Conservation (phyloP, 2,888 invertebrate species). For the Eupithecia subfuscata region DNA sequence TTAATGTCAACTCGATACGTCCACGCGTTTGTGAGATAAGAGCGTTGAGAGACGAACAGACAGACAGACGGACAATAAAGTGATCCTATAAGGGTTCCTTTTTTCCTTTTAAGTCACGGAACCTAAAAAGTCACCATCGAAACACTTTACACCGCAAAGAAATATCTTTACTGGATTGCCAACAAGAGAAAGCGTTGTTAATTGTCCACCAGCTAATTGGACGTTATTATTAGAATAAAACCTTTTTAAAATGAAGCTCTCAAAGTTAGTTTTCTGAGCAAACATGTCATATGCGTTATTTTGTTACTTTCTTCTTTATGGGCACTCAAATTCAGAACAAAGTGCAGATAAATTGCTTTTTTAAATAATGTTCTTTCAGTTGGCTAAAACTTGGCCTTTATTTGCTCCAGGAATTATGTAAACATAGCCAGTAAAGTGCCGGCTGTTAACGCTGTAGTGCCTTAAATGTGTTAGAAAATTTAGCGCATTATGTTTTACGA, state of each 20-base stretch:
- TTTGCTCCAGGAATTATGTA: not conserved
- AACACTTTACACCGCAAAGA: not conserved
- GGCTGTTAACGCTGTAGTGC: not conserved
- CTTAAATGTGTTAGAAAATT: slow-evolving; percentile 2
- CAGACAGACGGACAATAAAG: too few relatives aligned
- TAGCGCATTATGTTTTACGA: slow-evolving; percentile 43
- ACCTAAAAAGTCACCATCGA: not conserved
- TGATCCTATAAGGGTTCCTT: too few relatives aligned
- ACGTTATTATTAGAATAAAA: not conserved
- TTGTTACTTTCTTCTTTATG: not conserved
- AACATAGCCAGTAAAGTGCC: slow-evolving; percentile 2
- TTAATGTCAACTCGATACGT: too few relatives aligned
- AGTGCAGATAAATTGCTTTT: not conserved
- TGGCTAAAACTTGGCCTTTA: not conserved
- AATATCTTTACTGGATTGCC: not conserved
- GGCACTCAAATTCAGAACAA: not conserved
- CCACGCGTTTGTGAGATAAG: too few relatives aligned
- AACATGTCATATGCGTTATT: not conserved
- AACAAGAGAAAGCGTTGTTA: not conserved
- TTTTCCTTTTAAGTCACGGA: too few relatives aligned
- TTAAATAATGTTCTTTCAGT: too few relatives aligned
- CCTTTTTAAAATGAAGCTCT: slow-evolving; percentile 38
- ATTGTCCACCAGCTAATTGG: not conserved
- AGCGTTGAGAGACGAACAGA: too few relatives aligned
- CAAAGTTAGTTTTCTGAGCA: not conserved